Base-by-base conservation (phyloP, 1,140 invertebrate species). In the Pantala flavescens region DNA sequence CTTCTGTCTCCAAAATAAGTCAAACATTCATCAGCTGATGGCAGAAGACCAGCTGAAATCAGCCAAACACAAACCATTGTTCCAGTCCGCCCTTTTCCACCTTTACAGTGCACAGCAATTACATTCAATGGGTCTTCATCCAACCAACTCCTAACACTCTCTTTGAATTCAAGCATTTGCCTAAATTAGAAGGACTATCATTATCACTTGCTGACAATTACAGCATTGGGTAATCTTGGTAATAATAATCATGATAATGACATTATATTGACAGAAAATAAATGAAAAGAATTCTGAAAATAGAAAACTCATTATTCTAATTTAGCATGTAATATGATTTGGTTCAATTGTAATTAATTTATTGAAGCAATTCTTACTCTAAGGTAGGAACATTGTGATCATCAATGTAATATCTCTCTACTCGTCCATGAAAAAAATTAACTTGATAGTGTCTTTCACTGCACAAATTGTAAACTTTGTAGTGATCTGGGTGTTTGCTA, bases 41-140 rank as follows among this genome's bases (percentile, higher is more conserved):
- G 82, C 80, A 87, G 86, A 16, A 85, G 75, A 7, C 83, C 84
- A 75, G 82, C 83, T 76, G 87, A 84, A 9, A 88, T 81, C 0
- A 88, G 80, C 83, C 84, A 86, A 10, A 84, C 82, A 79, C 86
- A 87, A 28, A 88, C 85, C 82, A 88, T 86, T n/a, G 86, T 87
- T 24, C 86, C 86, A 23, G 86, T 88, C 24, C 86, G 79, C 0
- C 86, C 86, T 78, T 89, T 89, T 3, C 88, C 88, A 23, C 88
- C 88, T 80, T 89, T 89, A 79, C 88, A 89, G 78, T 89, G 88
- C 36, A 89, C 86, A 16, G 87, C 88, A 55, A 89, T 86, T 0
- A 89, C 83, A 78, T 89, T 87, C 21, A 79, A 70, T 7, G 83
- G 81, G 79, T 89, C 83, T 12, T 79, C 78, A 21, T 81, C 79